Percentiles rank a stretch among this genome's conserved stretches.
Conservation (phyloP, 2,113 vertebrate genomes). For the Myotis brandtii region DNA sequence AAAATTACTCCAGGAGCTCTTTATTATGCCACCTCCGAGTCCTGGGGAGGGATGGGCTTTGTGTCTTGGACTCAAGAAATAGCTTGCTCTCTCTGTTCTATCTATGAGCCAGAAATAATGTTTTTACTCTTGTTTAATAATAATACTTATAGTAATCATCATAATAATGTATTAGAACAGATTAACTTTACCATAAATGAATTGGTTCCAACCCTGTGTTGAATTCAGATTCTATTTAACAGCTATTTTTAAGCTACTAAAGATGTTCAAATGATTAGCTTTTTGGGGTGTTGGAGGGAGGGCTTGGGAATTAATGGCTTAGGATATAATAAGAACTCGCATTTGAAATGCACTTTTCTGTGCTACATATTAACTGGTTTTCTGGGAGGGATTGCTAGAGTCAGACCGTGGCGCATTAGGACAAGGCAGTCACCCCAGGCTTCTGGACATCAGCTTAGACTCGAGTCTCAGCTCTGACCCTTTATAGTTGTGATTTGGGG, state of each 20-base stretch:
- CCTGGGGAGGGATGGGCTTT: constrained; percentile 57
- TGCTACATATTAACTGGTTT: neutral
- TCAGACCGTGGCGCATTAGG: neutral
- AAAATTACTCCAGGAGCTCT: constrained; percentile 79
- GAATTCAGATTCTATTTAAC: constrained; percentile 59
- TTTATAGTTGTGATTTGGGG: neutral
- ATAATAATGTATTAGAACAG: constrained; percentile 59
- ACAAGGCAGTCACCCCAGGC: neutral
- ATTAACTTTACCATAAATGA: constrained; percentile 57
- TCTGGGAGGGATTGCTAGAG: neutral
- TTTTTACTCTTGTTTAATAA: constrained; percentile 9
- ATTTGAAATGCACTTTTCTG: constrained; percentile 22
- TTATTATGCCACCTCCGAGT: constrained; percentile 73
- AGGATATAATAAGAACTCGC: neutral
- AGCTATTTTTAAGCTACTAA: constrained; percentile 49
- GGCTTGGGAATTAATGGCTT: constrained; percentile 50
- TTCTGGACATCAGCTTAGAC: neutral
- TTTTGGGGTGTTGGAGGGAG: neutral
- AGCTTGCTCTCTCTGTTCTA: constrained; percentile 64
- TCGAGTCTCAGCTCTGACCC: neutral
- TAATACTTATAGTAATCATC: neutral
- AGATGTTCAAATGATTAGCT: constrained; percentile 47
- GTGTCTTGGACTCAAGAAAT: neutral
- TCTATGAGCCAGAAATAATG: constrained; percentile 25
- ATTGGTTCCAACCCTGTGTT: constrained; percentile 31